Percentiles rank a stretch among this genome's conserved stretches.
Conservation (phyloP, 2,113 vertebrate genomes). For the Mellivora capensis region DNA sequence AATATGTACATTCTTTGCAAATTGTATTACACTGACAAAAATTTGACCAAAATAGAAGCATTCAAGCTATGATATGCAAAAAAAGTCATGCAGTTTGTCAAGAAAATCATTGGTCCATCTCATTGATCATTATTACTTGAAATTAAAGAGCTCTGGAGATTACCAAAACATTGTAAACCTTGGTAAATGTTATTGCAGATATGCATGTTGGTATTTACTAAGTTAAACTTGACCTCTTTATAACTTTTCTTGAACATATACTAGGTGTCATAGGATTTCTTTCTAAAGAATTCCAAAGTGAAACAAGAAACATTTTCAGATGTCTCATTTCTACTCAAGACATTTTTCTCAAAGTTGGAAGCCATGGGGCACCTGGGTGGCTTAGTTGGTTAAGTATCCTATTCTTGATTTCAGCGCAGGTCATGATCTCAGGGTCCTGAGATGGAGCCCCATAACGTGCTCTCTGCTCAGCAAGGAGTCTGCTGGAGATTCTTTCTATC, state of each 20-base stretch:
- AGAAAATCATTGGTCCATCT: not conserved
- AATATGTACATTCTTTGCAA: not conserved
- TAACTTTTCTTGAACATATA: not conserved
- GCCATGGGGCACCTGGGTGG: not conserved
- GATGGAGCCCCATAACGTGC: not conserved
- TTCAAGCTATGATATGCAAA: not conserved
- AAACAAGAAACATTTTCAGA: not conserved
- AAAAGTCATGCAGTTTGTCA: not conserved
- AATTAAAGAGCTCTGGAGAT: not conserved
- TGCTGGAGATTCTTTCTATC: not conserved
- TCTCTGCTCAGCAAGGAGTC: not conserved
- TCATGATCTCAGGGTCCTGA: not conserved
- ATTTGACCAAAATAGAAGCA: not conserved
- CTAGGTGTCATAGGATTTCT: not conserved
- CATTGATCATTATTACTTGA: not conserved
- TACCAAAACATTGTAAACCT: not conserved
- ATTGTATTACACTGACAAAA: not conserved
- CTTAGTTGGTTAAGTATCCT: not conserved
- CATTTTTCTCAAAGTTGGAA: constrained; percentile 18
- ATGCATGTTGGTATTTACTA: not conserved
- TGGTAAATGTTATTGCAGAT: not conserved
- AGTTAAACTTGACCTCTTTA: not conserved
- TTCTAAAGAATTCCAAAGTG: constrained; percentile 9
- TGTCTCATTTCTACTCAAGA: not conserved
- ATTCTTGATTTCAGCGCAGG: not conserved